Evolutionary conservation across 2,797 vertebrate genomes (phyloP).

Genomic region (Silurus aristotelis): DNA sequence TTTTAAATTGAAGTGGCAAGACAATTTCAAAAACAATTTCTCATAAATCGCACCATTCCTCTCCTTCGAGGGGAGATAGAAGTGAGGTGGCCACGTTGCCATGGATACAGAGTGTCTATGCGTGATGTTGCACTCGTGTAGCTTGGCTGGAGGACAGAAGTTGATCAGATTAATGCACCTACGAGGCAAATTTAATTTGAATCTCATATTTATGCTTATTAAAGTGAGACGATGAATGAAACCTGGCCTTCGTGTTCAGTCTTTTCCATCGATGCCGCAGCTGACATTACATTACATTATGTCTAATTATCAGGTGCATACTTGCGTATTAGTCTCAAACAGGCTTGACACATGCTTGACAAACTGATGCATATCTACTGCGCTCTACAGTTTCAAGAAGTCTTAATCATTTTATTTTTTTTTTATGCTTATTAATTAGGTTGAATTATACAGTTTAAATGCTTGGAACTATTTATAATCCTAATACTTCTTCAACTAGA

Average conservation of each 20-base stretch:
- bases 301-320: slow-evolving; percentile 12
- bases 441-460: neutral
- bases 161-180: slow-evolving; percentile 62
- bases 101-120: slow-evolving; percentile 66
- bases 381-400: neutral
- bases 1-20: slow-evolving; percentile 73
- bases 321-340: slow-evolving; percentile 32
- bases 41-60: slow-evolving; percentile 68
- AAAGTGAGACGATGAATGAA: slow-evolving; percentile 49
- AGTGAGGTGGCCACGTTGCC: slow-evolving; percentile 65
- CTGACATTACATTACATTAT: slow-evolving; percentile 49
- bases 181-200: slow-evolving; percentile 65
- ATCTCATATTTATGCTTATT: slow-evolving; percentile 61
- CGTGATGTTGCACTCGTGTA: slow-evolving; percentile 41
- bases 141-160: slow-evolving; percentile 58
- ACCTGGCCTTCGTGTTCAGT: slow-evolving; percentile 36
- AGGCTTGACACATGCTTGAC: neutral
- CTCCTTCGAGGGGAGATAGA: slow-evolving; percentile 64
- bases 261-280: slow-evolving; percentile 54
- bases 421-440: neutral
- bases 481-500: neutral
- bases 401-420: neutral
- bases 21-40: slow-evolving; percentile 78
- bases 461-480: neutral
- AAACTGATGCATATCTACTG: neutral